These are phyloP conservation scores for Onychostruthus taczanowskii DNA, from an alignment of 2,113 vertebrate genomes.

Conservation along the genomic window DNA sequence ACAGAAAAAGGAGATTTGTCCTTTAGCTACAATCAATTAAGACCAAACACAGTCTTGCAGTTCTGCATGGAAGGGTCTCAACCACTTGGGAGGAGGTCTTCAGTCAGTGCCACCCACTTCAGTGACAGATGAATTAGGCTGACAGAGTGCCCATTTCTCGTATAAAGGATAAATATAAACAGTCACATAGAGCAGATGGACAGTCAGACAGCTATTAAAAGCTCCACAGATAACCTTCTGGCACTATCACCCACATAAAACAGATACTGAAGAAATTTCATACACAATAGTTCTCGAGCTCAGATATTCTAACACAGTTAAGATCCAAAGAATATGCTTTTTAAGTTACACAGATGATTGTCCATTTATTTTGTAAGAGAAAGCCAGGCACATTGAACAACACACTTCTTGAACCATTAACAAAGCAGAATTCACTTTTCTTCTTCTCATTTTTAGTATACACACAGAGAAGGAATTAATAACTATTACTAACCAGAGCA, in stretches of 20 bases:
- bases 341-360: not conserved
- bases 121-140: not conserved
- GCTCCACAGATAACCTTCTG: not conserved
- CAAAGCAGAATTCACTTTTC: conserved; percentile 21
- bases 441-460: conserved; percentile 11
- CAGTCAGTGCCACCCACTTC: not conserved
- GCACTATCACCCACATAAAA: not conserved
- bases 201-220: not conserved
- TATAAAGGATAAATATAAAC: not conserved
- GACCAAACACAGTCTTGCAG: not conserved
- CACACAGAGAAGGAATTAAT: conserved; percentile 27
- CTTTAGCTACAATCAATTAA: not conserved
- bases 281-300: not conserved
- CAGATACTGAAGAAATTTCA: not conserved
- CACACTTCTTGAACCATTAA: conserved; percentile 5
- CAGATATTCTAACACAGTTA: not conserved
- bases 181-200: not conserved
- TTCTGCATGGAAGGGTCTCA: not conserved
- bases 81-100: not conserved
- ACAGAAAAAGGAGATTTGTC: not conserved
- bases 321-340: not conserved
- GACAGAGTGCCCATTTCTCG: not conserved
- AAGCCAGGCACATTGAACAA: not conserved
- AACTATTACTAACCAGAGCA: not conserved
- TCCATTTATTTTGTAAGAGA: not conserved